Evolutionary conservation across 2,797 vertebrate species (phyloP).

Genomic region (Phyllotis vaccarum): DNA sequence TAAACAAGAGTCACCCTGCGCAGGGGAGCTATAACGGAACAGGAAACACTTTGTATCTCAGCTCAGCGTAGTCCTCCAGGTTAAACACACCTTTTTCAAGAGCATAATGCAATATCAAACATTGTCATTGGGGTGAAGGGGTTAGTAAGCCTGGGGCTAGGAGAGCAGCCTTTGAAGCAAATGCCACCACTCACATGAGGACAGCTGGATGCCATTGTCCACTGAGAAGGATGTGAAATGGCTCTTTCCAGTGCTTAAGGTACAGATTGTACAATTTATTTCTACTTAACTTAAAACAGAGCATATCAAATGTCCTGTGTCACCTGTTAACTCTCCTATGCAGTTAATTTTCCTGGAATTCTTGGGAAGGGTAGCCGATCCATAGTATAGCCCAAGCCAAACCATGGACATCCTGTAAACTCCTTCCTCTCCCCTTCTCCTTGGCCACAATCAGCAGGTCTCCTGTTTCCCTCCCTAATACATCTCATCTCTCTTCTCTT

Average conservation of each 20-base stretch:
- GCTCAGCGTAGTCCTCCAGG: background rate
- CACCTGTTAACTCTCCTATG: background rate
- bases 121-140: background rate
- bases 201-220: background rate
- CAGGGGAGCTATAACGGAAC: background rate
- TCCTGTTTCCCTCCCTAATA: background rate
- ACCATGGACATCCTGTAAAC: background rate
- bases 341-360: background rate
- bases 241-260: background rate
- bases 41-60: background rate
- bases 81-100: constrained; percentile 42
- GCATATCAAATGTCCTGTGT: background rate
- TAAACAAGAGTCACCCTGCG: background rate
- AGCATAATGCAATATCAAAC: background rate
- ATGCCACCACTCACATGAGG: background rate
- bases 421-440: background rate
- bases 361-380: background rate
- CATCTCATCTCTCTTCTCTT: background rate
- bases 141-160: background rate
- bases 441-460: background rate
- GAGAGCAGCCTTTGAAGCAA: constrained; percentile 34
- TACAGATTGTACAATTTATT: background rate
- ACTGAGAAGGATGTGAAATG: background rate
- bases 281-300: background rate
- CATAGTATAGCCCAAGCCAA: background rate